Evolutionary conservation across 1,140 invertebrate species (phyloP), one percentile per base, ranked within the genome.

Genomic region (Anastatus disparis): DNA sequence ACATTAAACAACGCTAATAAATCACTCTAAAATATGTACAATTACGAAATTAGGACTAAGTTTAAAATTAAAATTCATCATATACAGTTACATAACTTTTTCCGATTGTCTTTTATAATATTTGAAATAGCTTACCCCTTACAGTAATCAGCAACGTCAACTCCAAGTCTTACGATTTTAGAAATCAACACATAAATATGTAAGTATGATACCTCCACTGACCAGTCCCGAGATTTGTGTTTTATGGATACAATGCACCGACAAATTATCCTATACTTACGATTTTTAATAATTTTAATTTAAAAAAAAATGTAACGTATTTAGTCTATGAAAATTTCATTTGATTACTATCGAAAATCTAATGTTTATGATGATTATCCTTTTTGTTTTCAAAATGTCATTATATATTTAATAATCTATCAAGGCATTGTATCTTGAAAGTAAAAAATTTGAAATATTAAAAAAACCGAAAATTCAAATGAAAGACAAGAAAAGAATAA

Each of bases 161-260:
- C 22, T n/a, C n/a, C 22, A 65, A 13, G 2, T 26, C 17, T 55
- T 13, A 31, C n/a, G n/a, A n/a, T n/a, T n/a, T n/a, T n/a, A n/a
- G n/a, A n/a, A n/a, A n/a, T n/a, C 15, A 27, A 38, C 26, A n/a
- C 10, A 62, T 20, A 31, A 63, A 46, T 20, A 22, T 24, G 13
- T 38, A 52, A 22, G 8, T 44, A 62, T 48, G 13, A 48, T 17
- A 62, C 46, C 46, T 53, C 58, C 58, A 69, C n/a, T 61, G 58
- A 69, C 58, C 56, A 62, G 35, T 44, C 35, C 67, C 58, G 38
- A 62, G 58, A 53, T 6, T 69, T 27, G 13, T n/a, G 22, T 53
- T 31, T 55, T 46, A 42, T 38, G 24, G 4, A 29, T 61, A 61
- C 22, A 61, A 26, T 53, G 46, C 24, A 61, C 24, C 38, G 46